These are phyloP conservation scores for Apodemia mormo DNA, from an alignment of 2,888 invertebrate species.

Conservation along the genomic window DNA sequence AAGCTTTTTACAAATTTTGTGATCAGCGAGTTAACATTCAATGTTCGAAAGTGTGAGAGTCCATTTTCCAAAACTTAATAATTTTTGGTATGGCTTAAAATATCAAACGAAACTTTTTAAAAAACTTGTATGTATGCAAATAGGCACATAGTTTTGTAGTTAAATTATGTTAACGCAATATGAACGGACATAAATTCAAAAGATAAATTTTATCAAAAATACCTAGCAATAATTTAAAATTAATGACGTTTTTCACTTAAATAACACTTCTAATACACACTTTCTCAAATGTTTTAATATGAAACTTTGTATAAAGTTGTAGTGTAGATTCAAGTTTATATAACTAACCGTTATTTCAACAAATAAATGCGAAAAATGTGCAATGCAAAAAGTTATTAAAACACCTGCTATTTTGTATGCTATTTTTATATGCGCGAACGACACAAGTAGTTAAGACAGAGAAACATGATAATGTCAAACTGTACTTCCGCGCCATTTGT, in stretches of 20 bases:
- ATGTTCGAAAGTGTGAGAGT: too few relatives aligned
- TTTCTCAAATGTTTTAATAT: constrained; percentile 3
- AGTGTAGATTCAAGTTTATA: constrained; percentile 5
- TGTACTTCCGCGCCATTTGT: constrained; percentile 55
- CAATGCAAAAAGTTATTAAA: constrained; percentile 33
- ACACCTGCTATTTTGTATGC: constrained; percentile 61
- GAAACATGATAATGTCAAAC: constrained; percentile 66
- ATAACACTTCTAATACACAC: neutral
- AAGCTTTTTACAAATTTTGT: neutral
- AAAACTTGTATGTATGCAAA: too few relatives aligned
- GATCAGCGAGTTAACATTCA: too few relatives aligned
- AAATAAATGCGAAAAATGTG: constrained; percentile 50
- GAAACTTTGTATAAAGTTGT: neutral
- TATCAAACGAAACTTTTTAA: too few relatives aligned
- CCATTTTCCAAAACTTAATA: too few relatives aligned
- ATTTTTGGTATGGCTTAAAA: too few relatives aligned
- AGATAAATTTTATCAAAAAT: too few relatives aligned
- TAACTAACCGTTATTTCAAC: constrained; percentile 60
- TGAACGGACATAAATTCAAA: too few relatives aligned
- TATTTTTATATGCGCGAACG: constrained; percentile 37
- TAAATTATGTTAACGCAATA: too few relatives aligned
- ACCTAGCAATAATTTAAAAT: too few relatives aligned
- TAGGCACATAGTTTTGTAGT: too few relatives aligned
- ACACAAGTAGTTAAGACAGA: constrained; percentile 33
- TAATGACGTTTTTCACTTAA: too few relatives aligned